Conservation (phyloP, 2,113 vertebrate genomes). For the Himantopus leucocephalus region DNA sequence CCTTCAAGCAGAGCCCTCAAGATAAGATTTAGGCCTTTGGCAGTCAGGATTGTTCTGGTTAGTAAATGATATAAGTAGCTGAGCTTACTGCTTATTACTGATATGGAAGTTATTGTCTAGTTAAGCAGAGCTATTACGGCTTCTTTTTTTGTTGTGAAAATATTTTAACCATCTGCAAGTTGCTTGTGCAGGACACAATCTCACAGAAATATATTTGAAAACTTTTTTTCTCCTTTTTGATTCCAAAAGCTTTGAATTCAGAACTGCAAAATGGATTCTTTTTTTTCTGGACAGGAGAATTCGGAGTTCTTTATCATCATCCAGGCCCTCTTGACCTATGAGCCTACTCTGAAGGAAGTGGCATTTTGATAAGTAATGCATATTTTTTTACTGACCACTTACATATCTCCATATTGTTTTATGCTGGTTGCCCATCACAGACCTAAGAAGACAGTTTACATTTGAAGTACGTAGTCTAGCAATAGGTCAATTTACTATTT, state of each 20-base stretch:
- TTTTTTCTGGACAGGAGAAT: background rate
- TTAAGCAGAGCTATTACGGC: background rate
- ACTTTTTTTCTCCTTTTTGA: background rate
- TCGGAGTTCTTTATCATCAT: background rate
- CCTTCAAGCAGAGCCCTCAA: background rate
- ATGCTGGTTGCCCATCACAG: background rate
- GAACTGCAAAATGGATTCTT: background rate
- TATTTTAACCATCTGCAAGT: background rate
- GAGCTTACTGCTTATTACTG: background rate
- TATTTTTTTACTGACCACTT: background rate
- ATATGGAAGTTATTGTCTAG: background rate
- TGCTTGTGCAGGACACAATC: background rate
- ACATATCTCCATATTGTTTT: background rate
- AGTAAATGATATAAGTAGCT: background rate
- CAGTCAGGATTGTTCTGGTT: background rate
- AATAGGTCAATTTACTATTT: background rate
- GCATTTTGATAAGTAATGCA: background rate
- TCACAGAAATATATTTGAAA: background rate
- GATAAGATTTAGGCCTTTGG: background rate
- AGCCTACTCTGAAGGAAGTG: background rate
- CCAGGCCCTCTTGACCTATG: background rate
- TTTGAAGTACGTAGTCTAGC: background rate
- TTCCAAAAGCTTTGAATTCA: background rate
- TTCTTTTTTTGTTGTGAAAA: background rate
- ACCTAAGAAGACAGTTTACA: background rate